Evolutionary conservation across 2,888 invertebrate species (phyloP).

Genomic region (Seira musarum): DNA sequence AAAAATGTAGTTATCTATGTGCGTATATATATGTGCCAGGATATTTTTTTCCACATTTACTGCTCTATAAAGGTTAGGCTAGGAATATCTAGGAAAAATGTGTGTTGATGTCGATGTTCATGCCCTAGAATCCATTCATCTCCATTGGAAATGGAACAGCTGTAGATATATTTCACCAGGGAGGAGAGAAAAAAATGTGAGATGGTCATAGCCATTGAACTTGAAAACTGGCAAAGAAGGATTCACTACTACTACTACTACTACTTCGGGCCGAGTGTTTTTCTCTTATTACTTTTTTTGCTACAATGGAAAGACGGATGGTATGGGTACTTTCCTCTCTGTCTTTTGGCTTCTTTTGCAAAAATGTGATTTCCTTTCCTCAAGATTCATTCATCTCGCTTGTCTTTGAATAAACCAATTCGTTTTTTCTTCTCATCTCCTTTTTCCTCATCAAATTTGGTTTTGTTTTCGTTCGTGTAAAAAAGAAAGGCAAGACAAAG

Average conservation of each 20-base stretch:
- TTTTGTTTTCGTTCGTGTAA: neutral
- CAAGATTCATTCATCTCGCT: neutral
- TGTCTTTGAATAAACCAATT: conserved; percentile 32
- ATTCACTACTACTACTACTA: too few species aligned
- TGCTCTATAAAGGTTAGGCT: neutral
- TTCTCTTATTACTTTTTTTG: too few species aligned
- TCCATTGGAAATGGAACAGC: neutral
- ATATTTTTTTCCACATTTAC: neutral
- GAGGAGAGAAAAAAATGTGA: neutral
- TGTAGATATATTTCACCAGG: neutral
- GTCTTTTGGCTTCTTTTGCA: neutral
- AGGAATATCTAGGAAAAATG: too few species aligned
- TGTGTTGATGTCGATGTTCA: too few species aligned
- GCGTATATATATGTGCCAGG: neutral
- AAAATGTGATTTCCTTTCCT: neutral
- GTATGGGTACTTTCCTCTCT: neutral
- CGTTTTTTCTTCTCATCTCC: conserved; percentile 12
- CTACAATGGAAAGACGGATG: neutral
- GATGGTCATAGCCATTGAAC: conserved; percentile 50
- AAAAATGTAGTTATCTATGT: neutral
- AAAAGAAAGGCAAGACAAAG: conserved; percentile 3
- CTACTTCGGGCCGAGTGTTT: too few species aligned
- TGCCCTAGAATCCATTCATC: neutral
- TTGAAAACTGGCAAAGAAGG: conserved; percentile 14
- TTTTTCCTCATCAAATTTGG: neutral